Conservation (phyloP, 64 coral and sea anemone genomes). For the Montipora foliosa region DNA sequence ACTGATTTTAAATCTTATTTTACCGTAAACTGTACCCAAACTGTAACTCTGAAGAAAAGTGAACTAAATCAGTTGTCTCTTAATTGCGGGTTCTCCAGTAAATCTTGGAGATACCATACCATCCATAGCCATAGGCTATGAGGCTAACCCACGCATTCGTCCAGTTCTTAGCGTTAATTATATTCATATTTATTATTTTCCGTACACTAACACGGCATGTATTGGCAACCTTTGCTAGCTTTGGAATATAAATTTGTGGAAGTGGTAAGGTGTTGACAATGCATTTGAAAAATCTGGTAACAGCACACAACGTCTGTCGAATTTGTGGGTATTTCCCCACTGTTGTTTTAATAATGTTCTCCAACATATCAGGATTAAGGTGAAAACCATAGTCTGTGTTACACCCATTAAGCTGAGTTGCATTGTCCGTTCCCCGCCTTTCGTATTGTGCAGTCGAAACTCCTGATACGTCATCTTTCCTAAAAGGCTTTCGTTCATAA, state of each 20-base stretch:
- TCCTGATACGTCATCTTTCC: too few species aligned
- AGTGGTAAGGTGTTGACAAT: background rate
- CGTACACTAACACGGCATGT: background rate
- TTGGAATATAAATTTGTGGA: background rate
- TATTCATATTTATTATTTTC: background rate
- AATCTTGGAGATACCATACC: background rate
- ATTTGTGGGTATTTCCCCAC: background rate
- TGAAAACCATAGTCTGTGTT: too few species aligned
- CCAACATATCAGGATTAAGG: background rate
- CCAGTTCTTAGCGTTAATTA: background rate
- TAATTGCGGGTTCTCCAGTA: background rate
- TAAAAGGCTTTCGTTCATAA: too few species aligned
- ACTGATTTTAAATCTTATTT: too few species aligned
- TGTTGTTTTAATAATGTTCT: constrained; percentile 1
- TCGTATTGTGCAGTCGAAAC: too few species aligned
- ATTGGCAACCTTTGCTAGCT: background rate
- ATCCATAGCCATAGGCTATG: background rate
- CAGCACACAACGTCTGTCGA: background rate
- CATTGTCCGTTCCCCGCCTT: too few species aligned
- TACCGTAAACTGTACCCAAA: too few species aligned
- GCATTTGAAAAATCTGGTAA: background rate
- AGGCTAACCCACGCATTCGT: background rate
- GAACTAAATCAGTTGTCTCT: background rate
- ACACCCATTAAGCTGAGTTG: too few species aligned
- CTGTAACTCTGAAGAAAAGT: background rate